Evolutionary conservation across 2,797 vertebrate genomes (phyloP).

Genomic region (Scleropages formosus): DNA sequence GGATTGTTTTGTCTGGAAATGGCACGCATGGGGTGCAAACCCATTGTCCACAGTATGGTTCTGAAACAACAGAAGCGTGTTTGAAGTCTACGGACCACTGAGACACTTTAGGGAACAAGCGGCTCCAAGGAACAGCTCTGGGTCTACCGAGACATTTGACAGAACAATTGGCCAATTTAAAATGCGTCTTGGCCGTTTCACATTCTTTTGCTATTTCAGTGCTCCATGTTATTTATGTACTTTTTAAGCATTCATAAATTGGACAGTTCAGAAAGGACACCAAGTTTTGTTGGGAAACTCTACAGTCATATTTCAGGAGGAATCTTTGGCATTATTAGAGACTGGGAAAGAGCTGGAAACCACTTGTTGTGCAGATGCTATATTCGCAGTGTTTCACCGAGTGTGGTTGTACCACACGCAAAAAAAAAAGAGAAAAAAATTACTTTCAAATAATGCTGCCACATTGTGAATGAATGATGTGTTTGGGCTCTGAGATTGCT

Average conservation of each 20-base stretch:
- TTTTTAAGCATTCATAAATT: neutral
- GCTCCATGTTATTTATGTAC: neutral
- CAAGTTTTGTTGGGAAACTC: too few species aligned
- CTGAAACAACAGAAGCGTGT: neutral
- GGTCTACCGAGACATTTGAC: too few species aligned
- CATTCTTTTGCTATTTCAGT: neutral
- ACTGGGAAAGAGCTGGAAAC: neutral
- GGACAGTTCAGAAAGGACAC: neutral
- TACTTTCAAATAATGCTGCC: neutral
- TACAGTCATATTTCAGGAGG: neutral
- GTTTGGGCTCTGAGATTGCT: neutral
- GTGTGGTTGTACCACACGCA: neutral
- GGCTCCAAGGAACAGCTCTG: neutral
- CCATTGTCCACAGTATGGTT: neutral
- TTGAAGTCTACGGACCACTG: neutral
- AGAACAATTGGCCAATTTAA: too few species aligned
- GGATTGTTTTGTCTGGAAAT: neutral
- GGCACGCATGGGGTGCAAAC: neutral
- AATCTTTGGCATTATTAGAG: neutral
- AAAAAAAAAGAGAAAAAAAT: too few species aligned
- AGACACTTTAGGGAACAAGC: neutral
- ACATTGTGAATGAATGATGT: neutral
- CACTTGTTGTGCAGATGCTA: constrained; percentile 4
- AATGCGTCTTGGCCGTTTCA: too few species aligned
- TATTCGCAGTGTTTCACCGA: constrained; percentile 3